Conservation (phyloP, 2,797 vertebrate species). For the Chelidonichthys spinosus region DNA sequence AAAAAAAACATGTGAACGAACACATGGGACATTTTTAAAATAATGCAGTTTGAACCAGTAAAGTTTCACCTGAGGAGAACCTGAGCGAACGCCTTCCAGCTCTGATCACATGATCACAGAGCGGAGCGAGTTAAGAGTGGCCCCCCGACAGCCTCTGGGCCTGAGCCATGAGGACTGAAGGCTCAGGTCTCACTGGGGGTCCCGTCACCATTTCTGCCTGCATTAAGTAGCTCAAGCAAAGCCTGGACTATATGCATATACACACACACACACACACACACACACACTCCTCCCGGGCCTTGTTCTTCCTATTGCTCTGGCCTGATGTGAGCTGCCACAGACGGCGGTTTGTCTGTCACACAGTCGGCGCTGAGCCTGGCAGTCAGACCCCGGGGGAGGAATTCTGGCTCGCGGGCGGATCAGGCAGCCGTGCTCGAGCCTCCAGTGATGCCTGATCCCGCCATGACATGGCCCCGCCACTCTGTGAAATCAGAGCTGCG, state of each 20-base stretch:
- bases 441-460: constrained; percentile 52
- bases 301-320: constrained; percentile 32
- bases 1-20: background rate
- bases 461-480: constrained; percentile 46
- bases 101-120: constrained; percentile 57
- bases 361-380: constrained; percentile 57
- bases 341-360: constrained; percentile 69
- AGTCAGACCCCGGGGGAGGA: constrained; percentile 57
- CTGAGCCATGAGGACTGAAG: constrained; percentile 46
- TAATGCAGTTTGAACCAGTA: background rate
- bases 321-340: constrained; percentile 50
- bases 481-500: constrained; percentile 59
- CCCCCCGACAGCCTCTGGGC: constrained; percentile 56
- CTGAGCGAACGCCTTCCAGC: constrained; percentile 28
- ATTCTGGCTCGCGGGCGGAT: constrained; percentile 45
- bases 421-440: constrained; percentile 50
- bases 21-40: background rate
- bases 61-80: constrained; percentile 39
- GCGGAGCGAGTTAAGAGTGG: constrained; percentile 55
- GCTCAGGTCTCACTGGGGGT: constrained; percentile 72
- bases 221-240: constrained; percentile 61
- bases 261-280: constrained; percentile 24
- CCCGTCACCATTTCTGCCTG: constrained; percentile 61
- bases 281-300: constrained; percentile 29
- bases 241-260: constrained; percentile 48